Percentiles rank a stretch among this genome's conserved stretches.
phyloP scores from a whole-genome alignment of 2,797 vertebrate genomes.

The Scomberomorus guttatus region DNA sequence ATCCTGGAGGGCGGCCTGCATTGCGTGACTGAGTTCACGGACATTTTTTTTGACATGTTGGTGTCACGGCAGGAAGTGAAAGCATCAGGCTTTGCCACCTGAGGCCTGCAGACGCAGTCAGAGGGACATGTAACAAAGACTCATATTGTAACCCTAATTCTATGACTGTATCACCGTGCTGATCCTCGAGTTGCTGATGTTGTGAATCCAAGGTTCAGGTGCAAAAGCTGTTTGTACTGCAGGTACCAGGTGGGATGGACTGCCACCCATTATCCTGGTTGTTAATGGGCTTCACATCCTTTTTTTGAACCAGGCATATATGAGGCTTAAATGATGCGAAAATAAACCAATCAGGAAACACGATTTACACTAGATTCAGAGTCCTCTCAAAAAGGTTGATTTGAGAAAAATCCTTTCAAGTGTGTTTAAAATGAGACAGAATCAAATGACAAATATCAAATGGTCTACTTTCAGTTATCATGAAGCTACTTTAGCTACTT shows the following conservation, averaged over 20 bases:
- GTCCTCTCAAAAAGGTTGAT: too few species aligned
- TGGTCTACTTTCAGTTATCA: too few species aligned
- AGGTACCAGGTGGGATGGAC: background rate
- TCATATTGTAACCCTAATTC: slow-evolving; percentile 29
- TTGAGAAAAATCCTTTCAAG: too few species aligned
- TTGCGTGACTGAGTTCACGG: slow-evolving; percentile 64
- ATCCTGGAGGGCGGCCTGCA: slow-evolving; percentile 48
- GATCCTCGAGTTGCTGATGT: slow-evolving; percentile 17
- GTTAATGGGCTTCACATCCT: background rate
- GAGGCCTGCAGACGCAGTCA: slow-evolving; percentile 42
- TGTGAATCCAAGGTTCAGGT: slow-evolving; percentile 26
- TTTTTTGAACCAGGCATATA: too few species aligned
- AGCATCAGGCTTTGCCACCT: slow-evolving; percentile 38
- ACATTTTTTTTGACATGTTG: slow-evolving; percentile 37
- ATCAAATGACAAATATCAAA: background rate
- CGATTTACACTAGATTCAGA: too few species aligned
- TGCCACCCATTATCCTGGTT: background rate
- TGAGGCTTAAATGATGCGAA: too few species aligned
- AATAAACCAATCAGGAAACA: too few species aligned
- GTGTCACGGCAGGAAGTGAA: slow-evolving; percentile 48
- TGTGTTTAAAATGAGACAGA: too few species aligned
- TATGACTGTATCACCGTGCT: slow-evolving; percentile 1
- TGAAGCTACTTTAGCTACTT: background rate
- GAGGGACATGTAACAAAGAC: slow-evolving; percentile 23
- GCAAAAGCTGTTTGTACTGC: slow-evolving; percentile 27